Evolutionary conservation across 2,797 vertebrate species (phyloP), one percentile per base, ranked within the genome.

Genomic region (Distichodus sexfasciatus): DNA sequence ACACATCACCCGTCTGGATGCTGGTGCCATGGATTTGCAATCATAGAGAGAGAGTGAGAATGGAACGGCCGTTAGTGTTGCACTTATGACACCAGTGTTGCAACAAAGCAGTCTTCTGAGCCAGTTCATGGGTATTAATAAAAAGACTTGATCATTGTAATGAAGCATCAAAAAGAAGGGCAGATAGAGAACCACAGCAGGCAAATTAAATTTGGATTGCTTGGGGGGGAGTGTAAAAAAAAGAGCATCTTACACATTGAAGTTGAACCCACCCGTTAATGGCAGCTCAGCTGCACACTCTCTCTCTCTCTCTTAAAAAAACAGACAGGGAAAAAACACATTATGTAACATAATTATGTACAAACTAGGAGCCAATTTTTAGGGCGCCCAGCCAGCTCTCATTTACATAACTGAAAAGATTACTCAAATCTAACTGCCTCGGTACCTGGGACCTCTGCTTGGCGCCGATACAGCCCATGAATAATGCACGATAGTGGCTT

Each of bases 311-410:
- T 54, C 48, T 43, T 6, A 40, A 28, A 48, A 43, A 63, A 48
- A 48, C n/a, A 36, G 24, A 35, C 6, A 36, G 24, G 19, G 14
- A 21, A 73, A 70, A 86, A 83, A 85, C 74, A 82, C 60, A 71
- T 89, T 90, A 86, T 83, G 78, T 84, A 90, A 90, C 76, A 75
- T 83, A 89, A 88, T 89, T 89, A 84, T 83, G 82, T 83, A 83
- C 84, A 78, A 82, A 71, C 80, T 86, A 87, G 83, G 82, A 83
- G 83, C 80, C 83, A 85, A 87, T 87, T 86, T 84, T 87, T 82
- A 81, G 76, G 82, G 85, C 82, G 84, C 82, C 73, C 75, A 81
- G 82, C 88, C 88, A 87, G 83, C 76, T 87, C 83, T 76, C 85
- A 84, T 85, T 89, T 88, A 85, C 85, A 74, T 88, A 88, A 89